Percentiles rank a stretch among this genome's conserved stretches.
phyloP scores from a whole-genome alignment of 1,140 invertebrate genomes.

The Lepidurus couesii region DNA sequence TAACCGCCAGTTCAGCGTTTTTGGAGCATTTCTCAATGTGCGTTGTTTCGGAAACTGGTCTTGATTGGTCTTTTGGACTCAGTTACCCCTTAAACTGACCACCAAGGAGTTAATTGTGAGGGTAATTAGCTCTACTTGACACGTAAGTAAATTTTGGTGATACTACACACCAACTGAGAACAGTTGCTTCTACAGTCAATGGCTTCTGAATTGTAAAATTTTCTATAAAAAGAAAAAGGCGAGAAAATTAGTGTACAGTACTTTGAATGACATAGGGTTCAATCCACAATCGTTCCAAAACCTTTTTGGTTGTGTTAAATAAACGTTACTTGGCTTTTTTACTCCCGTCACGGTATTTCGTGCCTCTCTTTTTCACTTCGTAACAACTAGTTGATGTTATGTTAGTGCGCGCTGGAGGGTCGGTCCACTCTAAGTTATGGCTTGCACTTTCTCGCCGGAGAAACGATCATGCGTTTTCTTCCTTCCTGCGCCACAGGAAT shows the following conservation, averaged over 20 bases:
- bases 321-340: background rate
- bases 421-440: background rate
- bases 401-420: background rate
- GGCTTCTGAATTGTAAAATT: too few species aligned
- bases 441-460: background rate
- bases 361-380: background rate
- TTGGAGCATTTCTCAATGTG: too few species aligned
- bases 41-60: too few species aligned
- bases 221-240: background rate
- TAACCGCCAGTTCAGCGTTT: too few species aligned
- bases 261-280: background rate
- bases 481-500: background rate
- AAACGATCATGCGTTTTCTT: conserved; percentile 3
- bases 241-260: background rate
- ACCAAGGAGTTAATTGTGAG: too few species aligned
- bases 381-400: background rate
- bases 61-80: too few species aligned
- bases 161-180: too few species aligned
- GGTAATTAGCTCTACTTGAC: too few species aligned
- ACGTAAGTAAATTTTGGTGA: too few species aligned
- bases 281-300: too few species aligned
- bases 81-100: too few species aligned
- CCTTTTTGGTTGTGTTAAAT: background rate
- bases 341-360: background rate
- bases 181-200: too few species aligned